phyloP scores from a whole-genome alignment of 1,140 invertebrate species.

The Bombus breviceps region DNA sequence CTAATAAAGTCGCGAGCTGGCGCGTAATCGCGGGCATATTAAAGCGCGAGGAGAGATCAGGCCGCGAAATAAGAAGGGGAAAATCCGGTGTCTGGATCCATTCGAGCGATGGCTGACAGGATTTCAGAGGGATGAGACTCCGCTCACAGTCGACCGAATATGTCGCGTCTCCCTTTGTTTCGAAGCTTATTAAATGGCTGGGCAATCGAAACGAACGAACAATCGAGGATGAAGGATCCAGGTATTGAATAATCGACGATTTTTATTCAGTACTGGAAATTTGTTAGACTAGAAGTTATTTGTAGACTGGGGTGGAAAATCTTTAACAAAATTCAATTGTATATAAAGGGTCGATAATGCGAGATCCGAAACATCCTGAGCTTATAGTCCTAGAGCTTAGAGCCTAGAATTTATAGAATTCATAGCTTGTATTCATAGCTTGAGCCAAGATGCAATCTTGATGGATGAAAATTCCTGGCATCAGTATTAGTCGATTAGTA shows the following conservation, averaged over 20 bases:
- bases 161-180: slow-evolving; percentile 3
- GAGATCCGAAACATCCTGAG: background rate
- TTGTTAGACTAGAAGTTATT: background rate
- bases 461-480: too few relatives aligned
- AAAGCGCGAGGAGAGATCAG: slow-evolving; percentile 64
- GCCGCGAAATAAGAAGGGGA: slow-evolving; percentile 56
- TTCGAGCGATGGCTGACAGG: background rate
- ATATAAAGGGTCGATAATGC: background rate
- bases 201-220: background rate
- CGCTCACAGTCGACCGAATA: background rate
- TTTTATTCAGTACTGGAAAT: background rate
- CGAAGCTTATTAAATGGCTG: background rate
- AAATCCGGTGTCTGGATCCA: background rate
- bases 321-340: background rate
- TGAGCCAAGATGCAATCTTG: too few relatives aligned
- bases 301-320: background rate
- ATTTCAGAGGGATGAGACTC: background rate
- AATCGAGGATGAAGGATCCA: background rate
- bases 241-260: background rate
- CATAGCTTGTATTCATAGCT: too few relatives aligned
- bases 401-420: too few relatives aligned
- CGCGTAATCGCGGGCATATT: slow-evolving; percentile 65
- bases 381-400: too few relatives aligned
- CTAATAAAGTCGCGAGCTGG: slow-evolving; percentile 64
- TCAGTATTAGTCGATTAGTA: too few relatives aligned